Base-by-base conservation (phyloP, 2,797 vertebrate genomes). In the Esox masquinongy region DNA sequence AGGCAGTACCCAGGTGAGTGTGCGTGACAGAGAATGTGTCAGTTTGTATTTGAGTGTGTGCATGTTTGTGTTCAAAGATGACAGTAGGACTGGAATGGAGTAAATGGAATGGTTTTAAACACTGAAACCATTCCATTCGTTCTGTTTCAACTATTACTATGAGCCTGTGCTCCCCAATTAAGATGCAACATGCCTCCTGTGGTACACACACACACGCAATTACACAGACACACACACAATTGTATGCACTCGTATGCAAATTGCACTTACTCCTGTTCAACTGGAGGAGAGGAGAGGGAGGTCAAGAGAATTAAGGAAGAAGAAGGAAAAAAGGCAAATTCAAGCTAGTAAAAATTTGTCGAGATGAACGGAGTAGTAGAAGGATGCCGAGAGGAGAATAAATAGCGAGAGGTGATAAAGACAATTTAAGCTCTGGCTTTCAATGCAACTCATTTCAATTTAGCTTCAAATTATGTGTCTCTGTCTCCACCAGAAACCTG, bases 1-100 rank as follows among this genome's bases (percentile, higher is more conserved):
- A 95, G 96, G 70, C 96, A 97, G 78, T 98, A 97, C 81, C 97
- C 97, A 85, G 97, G 97, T 98, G 90, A 93, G 94, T 36, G 49
- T 43, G 49, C 6, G 36, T 59, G 15, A 19, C 5, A 77, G 47
- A 68, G 53, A 47, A 47, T 47, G 43, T 14, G 43, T 47, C 43
- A 47, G 9, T 43, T 43, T 43, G 9, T 43, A 43, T 31, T 43
- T 43, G 39, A 43, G 39, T 43, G 5, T 9, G 39, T 47, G 43
- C 43, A 14, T 14, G 12, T 8, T 47, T 47, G 12, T 47, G 43
- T 11, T 43, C 43, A 43, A 43, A 43, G 43, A 43, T 3, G 3
- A 39, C 36, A 39, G 36, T 39, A 39, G 36, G 36, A 39, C 36
- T 39, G 36, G 36, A 39, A 39, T 39, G 36, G 36, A 39, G 39